Percentiles rank a stretch among this genome's conserved stretches.
phyloP scores from a whole-genome alignment of 1,140 invertebrate species.

The Saccostrea echinata region DNA sequence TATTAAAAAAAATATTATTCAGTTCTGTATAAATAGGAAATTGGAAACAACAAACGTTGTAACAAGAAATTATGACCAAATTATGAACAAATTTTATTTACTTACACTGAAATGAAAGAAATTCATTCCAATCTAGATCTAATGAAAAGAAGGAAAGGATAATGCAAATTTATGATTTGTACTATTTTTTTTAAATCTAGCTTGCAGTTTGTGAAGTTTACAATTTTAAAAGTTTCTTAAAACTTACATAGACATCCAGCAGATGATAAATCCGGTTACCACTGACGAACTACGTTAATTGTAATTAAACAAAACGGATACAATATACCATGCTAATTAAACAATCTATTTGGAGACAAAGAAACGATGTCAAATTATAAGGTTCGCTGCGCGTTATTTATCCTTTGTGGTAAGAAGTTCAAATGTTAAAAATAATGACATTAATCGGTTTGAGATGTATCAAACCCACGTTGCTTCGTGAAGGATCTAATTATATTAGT shows the following conservation, averaged over 20 bases:
- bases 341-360: constrained; percentile 3
- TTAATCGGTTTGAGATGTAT: too few relatives aligned
- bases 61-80: too few relatives aligned
- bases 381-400: neutral
- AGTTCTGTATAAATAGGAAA: too few relatives aligned
- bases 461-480: too few relatives aligned
- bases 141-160: too few relatives aligned
- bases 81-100: too few relatives aligned
- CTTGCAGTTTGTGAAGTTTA: too few relatives aligned
- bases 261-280: neutral
- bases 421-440: neutral
- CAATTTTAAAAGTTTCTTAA: neutral
- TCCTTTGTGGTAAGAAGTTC: neutral
- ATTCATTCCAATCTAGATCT: too few relatives aligned
- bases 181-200: neutral
- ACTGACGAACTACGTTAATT: neutral
- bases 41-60: too few relatives aligned
- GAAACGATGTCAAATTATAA: neutral
- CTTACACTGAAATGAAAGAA: too few relatives aligned
- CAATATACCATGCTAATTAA: neutral
- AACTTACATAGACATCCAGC: neutral
- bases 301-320: neutral
- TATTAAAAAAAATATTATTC: too few relatives aligned
- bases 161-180: neutral
- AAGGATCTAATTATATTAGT: too few relatives aligned